Evolutionary conservation across 2,888 invertebrate species (phyloP).

Genomic region (Lacanobia oleracea): DNA sequence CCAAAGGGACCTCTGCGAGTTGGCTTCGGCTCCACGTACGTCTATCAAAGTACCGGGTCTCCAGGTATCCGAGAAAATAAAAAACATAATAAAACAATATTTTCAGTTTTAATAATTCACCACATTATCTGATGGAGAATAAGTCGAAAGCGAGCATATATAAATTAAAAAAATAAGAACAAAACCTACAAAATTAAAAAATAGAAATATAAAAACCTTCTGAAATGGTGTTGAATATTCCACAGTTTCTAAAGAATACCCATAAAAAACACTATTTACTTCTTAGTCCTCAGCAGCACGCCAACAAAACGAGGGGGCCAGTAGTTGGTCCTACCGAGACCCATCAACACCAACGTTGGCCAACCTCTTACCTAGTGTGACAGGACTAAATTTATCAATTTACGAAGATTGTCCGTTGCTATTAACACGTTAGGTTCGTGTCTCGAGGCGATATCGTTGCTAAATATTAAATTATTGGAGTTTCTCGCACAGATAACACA

Average conservation of each 20-base stretch:
- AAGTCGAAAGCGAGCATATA: background rate
- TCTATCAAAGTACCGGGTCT: too few relatives aligned
- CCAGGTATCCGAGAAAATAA: too few relatives aligned
- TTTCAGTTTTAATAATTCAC: background rate
- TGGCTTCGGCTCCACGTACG: too few relatives aligned
- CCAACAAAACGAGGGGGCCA: background rate
- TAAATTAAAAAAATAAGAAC: too few relatives aligned
- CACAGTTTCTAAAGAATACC: too few relatives aligned
- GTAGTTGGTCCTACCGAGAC: background rate
- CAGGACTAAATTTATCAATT: constrained; percentile 87
- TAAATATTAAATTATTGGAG: constrained; percentile 85
- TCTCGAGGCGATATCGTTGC: constrained; percentile 74
- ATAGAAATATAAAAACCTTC: background rate
- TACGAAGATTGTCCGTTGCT: constrained; percentile 84
- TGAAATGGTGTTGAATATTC: background rate
- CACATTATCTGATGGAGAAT: background rate
- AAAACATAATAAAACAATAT: background rate
- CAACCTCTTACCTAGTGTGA: constrained; percentile 70
- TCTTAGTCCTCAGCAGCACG: background rate
- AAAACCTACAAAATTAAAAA: too few relatives aligned
- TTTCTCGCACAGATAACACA: constrained; percentile 66
- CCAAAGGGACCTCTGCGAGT: too few relatives aligned
- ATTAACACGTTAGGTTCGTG: constrained; percentile 86
- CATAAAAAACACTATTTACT: too few relatives aligned
- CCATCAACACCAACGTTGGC: constrained; percentile 44